Base-by-base conservation (phyloP, 1,140 invertebrate genomes). In the Piezodorus guildinii region DNA sequence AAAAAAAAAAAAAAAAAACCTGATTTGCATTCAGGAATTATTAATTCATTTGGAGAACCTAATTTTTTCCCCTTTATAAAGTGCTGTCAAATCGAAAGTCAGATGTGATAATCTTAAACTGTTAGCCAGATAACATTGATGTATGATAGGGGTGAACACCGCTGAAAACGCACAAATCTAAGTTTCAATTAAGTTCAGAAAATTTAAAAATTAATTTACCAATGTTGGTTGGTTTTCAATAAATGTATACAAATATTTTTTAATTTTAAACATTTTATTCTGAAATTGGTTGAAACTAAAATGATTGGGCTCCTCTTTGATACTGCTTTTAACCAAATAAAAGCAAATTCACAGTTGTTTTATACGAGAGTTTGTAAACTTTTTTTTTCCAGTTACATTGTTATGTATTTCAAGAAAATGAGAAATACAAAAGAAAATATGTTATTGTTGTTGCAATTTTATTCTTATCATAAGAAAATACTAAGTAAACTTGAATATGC, bases 401-500 rank as follows among this genome's bases (percentile, higher is more conserved):
- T 39, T 39, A 39, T 39, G 27, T 30, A 46, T 16, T 17, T 43
- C 15, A 60, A 43, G 61, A 60, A 56, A 60, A 34, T 43, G 43
- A 65, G 43, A 49, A 59, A 58, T 34, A 58, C 21, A 34, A 58
- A 21, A 21, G 23, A 52, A n/a, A 58, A 64, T 64, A 65, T 62
- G 64, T 65, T 65, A 65, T 65, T 65, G 64, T 65, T 65, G 64
- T 65, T 65, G 64, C 64, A 65, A 65, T 60, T 65, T 65, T 65
- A 65, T 65, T 65, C 59, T 65, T 65, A 65, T 62, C 64, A 62
- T 65, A 65, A 61, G 60, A 65, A 62, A 62, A 51, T 49, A 65
- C 25, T 62, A 65, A 65, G 49, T 62, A 65, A 62, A 65, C 59
- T 56, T 64, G 58, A 44, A 60, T 64, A 62, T 59, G 49, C 51